phyloP scores from a whole-genome alignment of 1,140 invertebrate genomes.

The Megathymus violae region DNA sequence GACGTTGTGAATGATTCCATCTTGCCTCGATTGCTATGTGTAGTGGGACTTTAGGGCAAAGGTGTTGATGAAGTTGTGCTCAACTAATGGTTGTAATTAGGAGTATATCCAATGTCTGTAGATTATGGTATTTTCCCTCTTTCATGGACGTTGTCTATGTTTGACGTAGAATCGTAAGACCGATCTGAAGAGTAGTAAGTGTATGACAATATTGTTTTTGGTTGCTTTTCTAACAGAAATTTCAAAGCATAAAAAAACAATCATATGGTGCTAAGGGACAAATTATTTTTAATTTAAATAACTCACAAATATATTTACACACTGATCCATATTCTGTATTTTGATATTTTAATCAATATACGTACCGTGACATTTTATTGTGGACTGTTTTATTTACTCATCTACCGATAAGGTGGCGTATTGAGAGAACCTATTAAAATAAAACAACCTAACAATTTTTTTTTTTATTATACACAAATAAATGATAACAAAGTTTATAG shows the following conservation, averaged over 20 bases:
- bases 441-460: no score
- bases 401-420: no score
- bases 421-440: no score
- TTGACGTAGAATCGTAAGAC: no score
- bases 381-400: constrained; percentile 41
- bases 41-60: constrained; percentile 48
- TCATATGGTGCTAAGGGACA: constrained; percentile 45
- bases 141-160: background rate
- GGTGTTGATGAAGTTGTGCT: constrained; percentile 50
- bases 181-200: background rate
- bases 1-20: constrained; percentile 14
- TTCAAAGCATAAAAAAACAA: constrained; percentile 1
- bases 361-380: constrained; percentile 58
- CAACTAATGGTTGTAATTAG: constrained; percentile 49
- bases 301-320: constrained; percentile 46
- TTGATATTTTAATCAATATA: constrained; percentile 66
- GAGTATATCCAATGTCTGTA: constrained; percentile 10
- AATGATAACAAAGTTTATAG: background rate
- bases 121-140: constrained; percentile 1
- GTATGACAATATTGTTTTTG: constrained; percentile 10
- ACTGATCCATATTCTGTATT: constrained; percentile 55
- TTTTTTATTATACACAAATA: no score
- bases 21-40: constrained; percentile 76
- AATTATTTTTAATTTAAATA: constrained; percentile 30
- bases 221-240: constrained; percentile 17